Conservation (phyloP, 2,888 invertebrate species). For the Plebejus anna region DNA sequence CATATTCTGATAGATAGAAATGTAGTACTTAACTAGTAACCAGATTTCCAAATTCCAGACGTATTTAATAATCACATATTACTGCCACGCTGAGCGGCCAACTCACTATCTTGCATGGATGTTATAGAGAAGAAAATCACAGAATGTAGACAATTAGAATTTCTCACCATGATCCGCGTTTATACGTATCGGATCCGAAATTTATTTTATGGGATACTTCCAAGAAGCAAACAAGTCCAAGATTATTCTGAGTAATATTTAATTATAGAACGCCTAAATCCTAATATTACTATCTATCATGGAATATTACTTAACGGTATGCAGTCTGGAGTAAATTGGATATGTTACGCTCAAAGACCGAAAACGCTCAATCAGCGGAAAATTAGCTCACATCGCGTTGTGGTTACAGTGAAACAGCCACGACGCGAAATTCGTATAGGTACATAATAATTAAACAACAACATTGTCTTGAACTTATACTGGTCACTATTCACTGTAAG, state of each 20-base stretch:
- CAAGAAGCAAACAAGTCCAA: background rate
- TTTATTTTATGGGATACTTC: background rate
- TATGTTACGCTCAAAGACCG: too few relatives aligned
- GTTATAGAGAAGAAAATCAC: background rate
- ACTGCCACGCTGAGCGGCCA: background rate
- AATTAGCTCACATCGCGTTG: too few relatives aligned
- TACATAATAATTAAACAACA: too few relatives aligned
- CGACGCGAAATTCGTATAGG: too few relatives aligned
- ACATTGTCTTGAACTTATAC: too few relatives aligned
- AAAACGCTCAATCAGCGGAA: too few relatives aligned
- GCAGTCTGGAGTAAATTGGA: too few relatives aligned
- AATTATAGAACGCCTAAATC: background rate
- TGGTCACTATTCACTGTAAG: too few relatives aligned
- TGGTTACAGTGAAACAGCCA: too few relatives aligned
- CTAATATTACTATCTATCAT: too few relatives aligned
- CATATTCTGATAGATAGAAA: background rate
- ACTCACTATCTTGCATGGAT: background rate
- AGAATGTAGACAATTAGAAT: background rate
- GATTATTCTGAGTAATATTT: background rate
- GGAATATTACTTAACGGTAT: too few relatives aligned
- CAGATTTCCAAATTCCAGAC: background rate
- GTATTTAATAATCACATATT: too few relatives aligned
- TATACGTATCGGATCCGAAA: background rate
- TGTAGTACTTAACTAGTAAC: background rate
- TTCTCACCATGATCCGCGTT: background rate